Base-by-base conservation (phyloP, 53 echinoderm and acorn worm genomes). In the Astropecten irregularis region DNA sequence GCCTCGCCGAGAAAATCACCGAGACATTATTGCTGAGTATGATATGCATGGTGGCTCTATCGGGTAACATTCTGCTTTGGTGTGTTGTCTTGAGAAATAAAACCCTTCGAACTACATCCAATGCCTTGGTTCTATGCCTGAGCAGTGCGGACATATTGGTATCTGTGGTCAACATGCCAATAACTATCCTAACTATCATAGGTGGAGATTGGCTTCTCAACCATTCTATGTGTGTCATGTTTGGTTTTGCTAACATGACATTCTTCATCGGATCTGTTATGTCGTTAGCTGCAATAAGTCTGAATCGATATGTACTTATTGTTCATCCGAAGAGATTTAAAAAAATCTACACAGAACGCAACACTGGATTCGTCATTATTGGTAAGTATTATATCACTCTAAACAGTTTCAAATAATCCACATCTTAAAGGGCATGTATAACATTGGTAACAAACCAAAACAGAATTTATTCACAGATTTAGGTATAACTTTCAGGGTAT, bases 231-330 rank as follows among this genome's bases (percentile, higher is more conserved):
- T 99, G 99, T 35, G 77, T 74, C 11, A 37, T 85, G 4, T 77
- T 92, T 15, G 99, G 99, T 0, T 90, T 92, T 71, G 66, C 92
- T 16, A 99, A 90, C 67, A 99, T 99, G 99, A 68, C 88, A 16
- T 95, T 94, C 21, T 99, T 99, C 39, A 88, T 99, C 19, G 90
- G 85, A 1, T 99, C 99, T 22, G 99, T 99, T 29, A 99, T 99
- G 99, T 99, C 99, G 4, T 88, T 99, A 21, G 99, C 76, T 11
- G 92, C 92, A 0, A 95, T 99, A 4, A 95, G 99, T 64, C 86
- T 99, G 25, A 95, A 95, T 50, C 82, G 99, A 39, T 99, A 99
- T 54, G 77, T 92, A 8, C 83, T 99, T 13, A 99, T 99, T 36
- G 94, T 94, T 1, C 94, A 90, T 28, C 87, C 94, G 5, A 82